Percentiles rank a stretch among this genome's conserved stretches.
Evolutionary conservation across 2,797 vertebrate genomes (phyloP).

Genomic region (Philypnodon macrostomus): DNA sequence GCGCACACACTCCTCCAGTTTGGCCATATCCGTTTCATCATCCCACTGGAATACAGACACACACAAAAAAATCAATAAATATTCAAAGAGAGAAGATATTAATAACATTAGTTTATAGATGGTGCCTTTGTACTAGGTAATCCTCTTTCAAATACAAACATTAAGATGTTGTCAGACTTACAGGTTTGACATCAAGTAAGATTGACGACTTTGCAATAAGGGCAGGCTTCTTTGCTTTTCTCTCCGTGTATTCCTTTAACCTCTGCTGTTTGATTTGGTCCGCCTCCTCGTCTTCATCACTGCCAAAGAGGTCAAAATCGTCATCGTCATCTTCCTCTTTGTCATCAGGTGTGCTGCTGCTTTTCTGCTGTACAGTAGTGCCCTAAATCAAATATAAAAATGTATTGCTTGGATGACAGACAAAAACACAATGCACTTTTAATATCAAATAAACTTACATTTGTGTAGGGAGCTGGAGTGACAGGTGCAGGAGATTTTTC

Average conservation of each 20-base stretch:
- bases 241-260: conserved; percentile 85
- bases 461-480: conserved; percentile 45
- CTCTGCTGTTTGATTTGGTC: conserved; percentile 86
- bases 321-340: conserved; percentile 54
- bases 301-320: conserved; percentile 90
- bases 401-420: too few relatives aligned
- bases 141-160: too few relatives aligned
- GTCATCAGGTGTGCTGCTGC: conserved; percentile 29
- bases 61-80: too few relatives aligned
- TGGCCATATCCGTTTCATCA: conserved; percentile 92
- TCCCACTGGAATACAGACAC: conserved; percentile 83
- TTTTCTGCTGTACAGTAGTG: conserved; percentile 55
- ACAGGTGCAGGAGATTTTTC: conserved; percentile 76
- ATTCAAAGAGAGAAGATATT: neutral
- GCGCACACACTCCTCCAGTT: conserved; percentile 90
- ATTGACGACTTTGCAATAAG: conserved; percentile 95
- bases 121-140: too few relatives aligned
- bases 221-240: conserved; percentile 86
- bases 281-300: conserved; percentile 87
- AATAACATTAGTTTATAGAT: too few relatives aligned
- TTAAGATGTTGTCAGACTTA: conserved; percentile 74
- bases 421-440: neutral
- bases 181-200: conserved; percentile 93
- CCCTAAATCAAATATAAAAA: conserved; percentile 38
- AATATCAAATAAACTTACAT: conserved; percentile 45